phyloP scores from a whole-genome alignment of 1,140 invertebrate genomes.

The Rhyacophila brunnea region DNA sequence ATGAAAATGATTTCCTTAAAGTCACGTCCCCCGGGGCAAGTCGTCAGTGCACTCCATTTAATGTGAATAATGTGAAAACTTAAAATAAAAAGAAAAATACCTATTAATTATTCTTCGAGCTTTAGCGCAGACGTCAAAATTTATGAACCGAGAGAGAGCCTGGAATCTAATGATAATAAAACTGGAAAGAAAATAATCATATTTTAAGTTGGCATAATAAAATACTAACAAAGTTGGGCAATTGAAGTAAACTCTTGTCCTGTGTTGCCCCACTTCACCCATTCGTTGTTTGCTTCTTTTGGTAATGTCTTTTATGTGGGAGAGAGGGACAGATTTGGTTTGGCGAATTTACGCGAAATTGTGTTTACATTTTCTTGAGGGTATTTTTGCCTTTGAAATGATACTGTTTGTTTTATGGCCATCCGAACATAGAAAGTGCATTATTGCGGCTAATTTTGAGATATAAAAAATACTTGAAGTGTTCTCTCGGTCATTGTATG shows the following conservation, averaged over 20 bases:
- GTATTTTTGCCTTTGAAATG: too few relatives aligned
- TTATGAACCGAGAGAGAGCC: conserved; percentile 1
- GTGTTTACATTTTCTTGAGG: too few relatives aligned
- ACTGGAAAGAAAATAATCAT: conserved; percentile 19
- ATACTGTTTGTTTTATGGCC: too few relatives aligned
- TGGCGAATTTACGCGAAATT: not conserved
- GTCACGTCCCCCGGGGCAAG: conserved; percentile 10
- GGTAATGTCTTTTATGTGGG: not conserved
- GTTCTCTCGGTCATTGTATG: too few relatives aligned
- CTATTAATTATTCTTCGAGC: conserved; percentile 23
- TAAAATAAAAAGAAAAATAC: conserved; percentile 26
- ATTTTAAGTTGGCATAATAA: conserved; percentile 24
- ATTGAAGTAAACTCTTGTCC: conserved; percentile 18
- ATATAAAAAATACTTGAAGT: too few relatives aligned
- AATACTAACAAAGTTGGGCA: conserved; percentile 25
- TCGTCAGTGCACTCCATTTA: conserved; percentile 22
- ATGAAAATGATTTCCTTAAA: too few relatives aligned
- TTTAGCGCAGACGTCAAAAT: conserved; percentile 12
- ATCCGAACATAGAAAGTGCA: too few relatives aligned
- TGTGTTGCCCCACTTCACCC: not conserved
- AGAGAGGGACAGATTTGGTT: not conserved
- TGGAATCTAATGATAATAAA: conserved; percentile 11
- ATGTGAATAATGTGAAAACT: conserved; percentile 28
- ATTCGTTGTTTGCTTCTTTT: conserved; percentile 6
- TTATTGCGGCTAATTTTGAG: too few relatives aligned